Base-by-base conservation (phyloP, 64 coral and sea anemone genomes). In the Montipora sp. region DNA sequence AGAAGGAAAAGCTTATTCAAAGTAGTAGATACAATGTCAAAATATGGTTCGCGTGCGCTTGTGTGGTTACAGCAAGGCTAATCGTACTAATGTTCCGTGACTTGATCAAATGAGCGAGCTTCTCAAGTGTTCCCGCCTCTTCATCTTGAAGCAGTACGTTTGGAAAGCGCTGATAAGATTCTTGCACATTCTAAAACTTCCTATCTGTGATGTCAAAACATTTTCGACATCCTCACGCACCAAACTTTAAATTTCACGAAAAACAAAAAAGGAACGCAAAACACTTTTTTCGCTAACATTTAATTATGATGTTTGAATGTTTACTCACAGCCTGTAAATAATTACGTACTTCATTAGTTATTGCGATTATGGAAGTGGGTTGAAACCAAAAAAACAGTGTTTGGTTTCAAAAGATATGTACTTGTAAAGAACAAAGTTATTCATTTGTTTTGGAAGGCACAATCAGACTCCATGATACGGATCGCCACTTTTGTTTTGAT, bases 11-110 rank as follows among this genome's bases (percentile, higher is more conserved):
- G 48, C 19, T 78, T 48, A 78, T 21, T 51, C 36, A 12, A 51
- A 50, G 48, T 78, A 51, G 77, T 78, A 51, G 51, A 21, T 15
- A 78, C 46, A 16, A 48, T 48, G 47, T 51, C 77, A 78, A 11
- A 78, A 46, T 10, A 2, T 7, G 3, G 7, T 19, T 12, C 11
- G 36, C 12, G 44, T 18, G 45, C 2, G 75, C 18, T 16, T 19
- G 15, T 5, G 0, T 19, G 12, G 11, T 19, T n/a, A 6, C 7
- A 45, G 12, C 16, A 49, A 82, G 22, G 4, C 80, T 63, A 63
- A 82, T 82, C 80, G 80, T 61, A 57, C 63, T 66, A 82, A 15
- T 63, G 23, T 60, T 63, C 63, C 80, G 80, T 82, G 80, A 82
- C 24, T 10, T 82, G 8, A 63, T 48, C 3, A 49, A 19, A 48